Evolutionary conservation across 2,888 invertebrate genomes (phyloP).

Genomic region (Gortyna flavago): DNA sequence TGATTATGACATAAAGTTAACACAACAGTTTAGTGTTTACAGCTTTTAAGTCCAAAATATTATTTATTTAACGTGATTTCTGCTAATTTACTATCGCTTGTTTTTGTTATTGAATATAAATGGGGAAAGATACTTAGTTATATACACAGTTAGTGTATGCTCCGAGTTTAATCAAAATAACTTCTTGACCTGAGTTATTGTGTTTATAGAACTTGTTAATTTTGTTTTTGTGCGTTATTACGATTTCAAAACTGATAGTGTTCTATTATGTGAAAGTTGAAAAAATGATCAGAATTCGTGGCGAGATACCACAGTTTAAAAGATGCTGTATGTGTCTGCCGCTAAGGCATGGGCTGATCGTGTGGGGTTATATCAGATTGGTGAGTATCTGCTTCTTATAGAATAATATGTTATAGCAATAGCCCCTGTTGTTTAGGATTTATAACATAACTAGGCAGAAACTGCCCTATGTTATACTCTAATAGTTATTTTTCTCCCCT

Average conservation of each 20-base stretch:
- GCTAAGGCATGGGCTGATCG: conserved; percentile 24
- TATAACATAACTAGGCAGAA: too few species aligned
- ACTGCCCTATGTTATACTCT: background rate
- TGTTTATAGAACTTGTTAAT: background rate
- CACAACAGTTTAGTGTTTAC: too few species aligned
- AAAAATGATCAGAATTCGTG: conserved; percentile 18
- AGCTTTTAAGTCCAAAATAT: conserved; percentile 4
- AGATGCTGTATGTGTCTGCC: conserved; percentile 46
- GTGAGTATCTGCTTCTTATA: conserved; percentile 30
- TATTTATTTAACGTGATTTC: conserved; percentile 8
- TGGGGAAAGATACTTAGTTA: conserved; percentile 5
- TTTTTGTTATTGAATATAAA: conserved; percentile 35
- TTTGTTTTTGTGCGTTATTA: background rate
- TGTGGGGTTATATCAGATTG: conserved; percentile 40
- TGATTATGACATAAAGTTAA: background rate
- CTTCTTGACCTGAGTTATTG: background rate
- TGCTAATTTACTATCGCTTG: conserved; percentile 19
- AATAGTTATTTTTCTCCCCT: too few species aligned
- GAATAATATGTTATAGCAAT: background rate
- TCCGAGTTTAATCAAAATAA: background rate
- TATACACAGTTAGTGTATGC: background rate
- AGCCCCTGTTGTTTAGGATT: too few species aligned
- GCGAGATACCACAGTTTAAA: conserved; percentile 38
- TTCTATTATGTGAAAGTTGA: background rate
- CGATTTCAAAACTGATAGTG: background rate